phyloP scores from a whole-genome alignment of 2,888 invertebrate genomes.

The Scaptomyza flava region DNA sequence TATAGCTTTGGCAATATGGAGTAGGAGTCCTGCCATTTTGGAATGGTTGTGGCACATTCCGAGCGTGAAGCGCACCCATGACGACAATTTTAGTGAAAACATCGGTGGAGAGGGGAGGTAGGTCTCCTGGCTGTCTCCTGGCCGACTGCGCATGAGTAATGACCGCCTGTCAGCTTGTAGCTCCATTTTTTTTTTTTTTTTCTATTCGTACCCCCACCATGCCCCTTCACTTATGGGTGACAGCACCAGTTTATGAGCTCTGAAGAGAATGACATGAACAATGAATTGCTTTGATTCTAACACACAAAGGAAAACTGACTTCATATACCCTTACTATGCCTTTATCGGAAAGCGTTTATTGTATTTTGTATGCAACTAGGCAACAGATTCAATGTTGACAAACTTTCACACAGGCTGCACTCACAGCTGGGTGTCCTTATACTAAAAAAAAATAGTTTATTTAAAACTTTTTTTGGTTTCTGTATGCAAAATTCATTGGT shows the following conservation, averaged over 20 bases:
- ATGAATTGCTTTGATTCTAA: conserved; percentile 24
- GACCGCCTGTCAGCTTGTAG: conserved; percentile 47
- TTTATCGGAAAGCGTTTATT: not conserved
- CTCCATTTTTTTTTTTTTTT: conserved; percentile 19
- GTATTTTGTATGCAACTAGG: conserved; percentile 11
- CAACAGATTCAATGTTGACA: conserved; percentile 20
- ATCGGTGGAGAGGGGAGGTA: conserved; percentile 3
- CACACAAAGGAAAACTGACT: conserved; percentile 1
- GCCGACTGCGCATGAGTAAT: conserved; percentile 67
- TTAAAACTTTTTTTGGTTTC: not conserved
- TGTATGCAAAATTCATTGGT: not conserved
- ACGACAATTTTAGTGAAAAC: conserved; percentile 33
- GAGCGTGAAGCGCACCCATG: conserved; percentile 31
- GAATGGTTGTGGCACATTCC: conserved; percentile 38
- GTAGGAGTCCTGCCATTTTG: not conserved
- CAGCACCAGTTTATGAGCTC: conserved; percentile 11
- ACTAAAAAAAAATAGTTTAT: not conserved
- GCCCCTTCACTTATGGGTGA: not conserved
- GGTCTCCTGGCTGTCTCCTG: conserved; percentile 24
- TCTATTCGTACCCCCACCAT: not conserved
- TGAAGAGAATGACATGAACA: conserved; percentile 10
- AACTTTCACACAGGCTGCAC: not conserved
- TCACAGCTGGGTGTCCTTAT: not conserved
- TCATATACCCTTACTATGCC: not conserved
- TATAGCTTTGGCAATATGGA: not conserved